phyloP scores from a whole-genome alignment of 2,113 vertebrate species.

The Acanthisitta chloris region DNA sequence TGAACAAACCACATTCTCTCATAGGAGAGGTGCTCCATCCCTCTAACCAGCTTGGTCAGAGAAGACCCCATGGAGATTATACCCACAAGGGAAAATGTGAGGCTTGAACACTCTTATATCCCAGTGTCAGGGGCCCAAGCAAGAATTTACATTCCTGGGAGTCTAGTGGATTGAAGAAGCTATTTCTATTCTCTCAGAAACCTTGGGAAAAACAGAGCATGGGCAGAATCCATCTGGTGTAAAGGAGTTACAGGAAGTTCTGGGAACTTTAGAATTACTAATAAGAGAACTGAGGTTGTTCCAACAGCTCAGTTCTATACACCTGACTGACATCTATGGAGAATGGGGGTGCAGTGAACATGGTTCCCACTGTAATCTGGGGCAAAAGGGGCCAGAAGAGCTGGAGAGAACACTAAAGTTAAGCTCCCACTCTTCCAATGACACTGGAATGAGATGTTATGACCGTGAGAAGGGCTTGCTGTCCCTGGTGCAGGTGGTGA shows the following conservation, averaged over 20 bases:
- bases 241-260: not conserved
- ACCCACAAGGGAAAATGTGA: not conserved
- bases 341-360: not conserved
- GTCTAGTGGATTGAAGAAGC: not conserved
- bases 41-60: not conserved
- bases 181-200: not conserved
- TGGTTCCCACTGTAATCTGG: not conserved
- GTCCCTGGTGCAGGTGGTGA: not conserved
- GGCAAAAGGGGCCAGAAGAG: not conserved
- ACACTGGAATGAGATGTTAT: not conserved
- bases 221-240: not conserved
- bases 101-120: not conserved
- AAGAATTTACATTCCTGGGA: not conserved
- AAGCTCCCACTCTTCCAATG: not conserved
- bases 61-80: not conserved
- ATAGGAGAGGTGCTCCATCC: not conserved
- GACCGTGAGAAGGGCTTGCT: not conserved
- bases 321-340: not conserved
- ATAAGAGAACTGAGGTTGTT: not conserved
- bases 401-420: not conserved
- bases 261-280: not conserved
- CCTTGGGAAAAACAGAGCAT: not conserved
- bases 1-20: not conserved
- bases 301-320: not conserved
- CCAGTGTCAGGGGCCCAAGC: not conserved